These are phyloP conservation scores for Himalopsyche phryganea DNA, from an alignment of 1,140 invertebrate species.

Conservation along the genomic window DNA sequence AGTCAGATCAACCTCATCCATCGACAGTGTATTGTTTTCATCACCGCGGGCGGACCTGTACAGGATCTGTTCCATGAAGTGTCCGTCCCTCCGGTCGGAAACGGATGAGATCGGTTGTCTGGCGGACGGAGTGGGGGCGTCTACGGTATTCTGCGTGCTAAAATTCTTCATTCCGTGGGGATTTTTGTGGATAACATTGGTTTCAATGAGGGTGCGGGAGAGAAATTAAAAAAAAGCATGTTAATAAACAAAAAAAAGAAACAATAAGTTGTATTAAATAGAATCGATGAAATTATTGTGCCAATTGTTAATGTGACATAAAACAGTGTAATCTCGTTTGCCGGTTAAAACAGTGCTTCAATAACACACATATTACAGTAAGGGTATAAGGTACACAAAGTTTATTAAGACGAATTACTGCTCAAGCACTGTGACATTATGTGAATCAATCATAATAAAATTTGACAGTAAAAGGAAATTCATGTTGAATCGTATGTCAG, in stretches of 20 bases:
- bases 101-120: conserved; percentile 17
- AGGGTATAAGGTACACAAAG: not conserved
- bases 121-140: conserved; percentile 23
- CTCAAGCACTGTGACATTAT: not conserved
- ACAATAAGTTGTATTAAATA: conserved; percentile 34
- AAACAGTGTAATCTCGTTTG: no score
- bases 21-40: conserved; percentile 3
- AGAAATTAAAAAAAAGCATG: conserved; percentile 53
- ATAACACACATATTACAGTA: no score
- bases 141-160: not conserved
- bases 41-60: conserved; percentile 4
- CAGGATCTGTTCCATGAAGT: not conserved
- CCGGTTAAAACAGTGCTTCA: no score
- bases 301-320: not conserved
- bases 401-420: not conserved
- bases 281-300: not conserved
- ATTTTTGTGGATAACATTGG: not conserved
- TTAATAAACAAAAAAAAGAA: conserved; percentile 54
- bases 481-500: no score
- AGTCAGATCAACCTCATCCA: conserved; percentile 15
- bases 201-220: conserved; percentile 18
- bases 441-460: not conserved
- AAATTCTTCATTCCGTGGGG: conserved; percentile 6
- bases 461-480: no score
- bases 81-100: conserved; percentile 3